phyloP scores from a whole-genome alignment of 2,888 invertebrate species.

The Drosophila limbata region DNA sequence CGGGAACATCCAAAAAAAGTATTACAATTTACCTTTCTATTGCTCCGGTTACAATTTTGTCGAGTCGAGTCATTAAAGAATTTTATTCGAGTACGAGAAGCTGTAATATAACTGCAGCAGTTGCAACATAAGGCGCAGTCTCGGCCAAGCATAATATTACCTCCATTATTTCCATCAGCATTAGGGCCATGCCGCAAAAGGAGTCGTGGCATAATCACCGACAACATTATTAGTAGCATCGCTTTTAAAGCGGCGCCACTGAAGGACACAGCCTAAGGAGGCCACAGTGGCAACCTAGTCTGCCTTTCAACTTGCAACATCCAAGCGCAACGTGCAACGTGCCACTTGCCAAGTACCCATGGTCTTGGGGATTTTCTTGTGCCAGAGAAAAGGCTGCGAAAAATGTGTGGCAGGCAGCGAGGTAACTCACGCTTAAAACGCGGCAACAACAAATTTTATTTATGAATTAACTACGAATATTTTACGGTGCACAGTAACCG shows the following conservation, averaged over 20 bases:
- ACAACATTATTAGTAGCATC: constrained; percentile 49
- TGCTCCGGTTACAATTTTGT: neutral
- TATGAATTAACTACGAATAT: constrained; percentile 57
- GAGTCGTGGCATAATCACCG: constrained; percentile 40
- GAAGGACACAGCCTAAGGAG: constrained; percentile 22
- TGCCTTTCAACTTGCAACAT: constrained; percentile 1
- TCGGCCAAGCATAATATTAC: constrained; percentile 27
- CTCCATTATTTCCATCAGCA: constrained; percentile 30
- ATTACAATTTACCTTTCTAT: neutral
- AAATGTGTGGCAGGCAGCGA: constrained; percentile 19
- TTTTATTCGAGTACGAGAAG: neutral
- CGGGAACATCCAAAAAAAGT: neutral
- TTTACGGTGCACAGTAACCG: constrained; percentile 19
- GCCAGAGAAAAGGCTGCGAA: constrained; percentile 10
- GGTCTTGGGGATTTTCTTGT: constrained; percentile 18
- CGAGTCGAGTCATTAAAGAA: no score
- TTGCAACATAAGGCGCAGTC: constrained; percentile 8
- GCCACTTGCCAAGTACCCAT: constrained; percentile 11
- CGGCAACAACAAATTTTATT: constrained; percentile 54
- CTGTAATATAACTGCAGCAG: constrained; percentile 20
- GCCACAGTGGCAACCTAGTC: constrained; percentile 7
- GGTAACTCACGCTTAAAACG: constrained; percentile 47
- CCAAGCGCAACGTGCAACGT: neutral
- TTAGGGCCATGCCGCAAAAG: constrained; percentile 21
- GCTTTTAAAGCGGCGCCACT: constrained; percentile 17